Conservation (phyloP, 2,113 vertebrate genomes). For the Todiramphus chloris region DNA sequence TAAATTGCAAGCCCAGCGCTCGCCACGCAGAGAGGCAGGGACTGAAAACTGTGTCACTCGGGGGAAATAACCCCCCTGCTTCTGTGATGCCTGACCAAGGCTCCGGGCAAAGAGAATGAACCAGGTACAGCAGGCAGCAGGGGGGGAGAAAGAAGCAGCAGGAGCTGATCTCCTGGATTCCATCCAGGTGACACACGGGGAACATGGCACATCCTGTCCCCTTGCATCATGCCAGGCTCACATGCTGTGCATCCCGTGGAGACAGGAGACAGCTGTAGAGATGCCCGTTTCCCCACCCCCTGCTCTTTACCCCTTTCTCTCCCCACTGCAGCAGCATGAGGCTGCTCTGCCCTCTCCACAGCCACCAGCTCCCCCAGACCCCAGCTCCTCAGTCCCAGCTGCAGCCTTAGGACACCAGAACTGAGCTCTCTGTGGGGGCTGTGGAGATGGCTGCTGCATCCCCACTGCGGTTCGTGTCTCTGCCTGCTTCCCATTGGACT, state of each 20-base stretch:
- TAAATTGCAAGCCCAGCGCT: background rate
- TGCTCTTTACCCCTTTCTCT: background rate
- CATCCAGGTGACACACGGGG: background rate
- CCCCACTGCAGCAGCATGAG: background rate
- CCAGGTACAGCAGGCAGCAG: rapidly evolving
- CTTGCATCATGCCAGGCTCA: rapidly evolving
- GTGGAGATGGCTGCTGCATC: background rate
- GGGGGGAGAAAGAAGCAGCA: background rate
- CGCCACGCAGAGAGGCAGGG: background rate
- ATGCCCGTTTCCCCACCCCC: background rate
- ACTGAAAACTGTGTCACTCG: background rate
- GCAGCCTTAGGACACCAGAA: background rate
- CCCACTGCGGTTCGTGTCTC: rapidly evolving
- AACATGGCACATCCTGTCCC: rapidly evolving
- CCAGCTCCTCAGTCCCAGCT: background rate
- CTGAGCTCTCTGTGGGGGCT: background rate
- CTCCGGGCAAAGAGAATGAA: background rate
- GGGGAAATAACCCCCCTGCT: background rate
- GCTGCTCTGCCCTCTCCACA: background rate
- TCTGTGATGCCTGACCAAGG: background rate
- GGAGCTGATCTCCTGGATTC: background rate
- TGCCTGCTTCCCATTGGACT: background rate
- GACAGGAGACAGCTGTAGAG: background rate
- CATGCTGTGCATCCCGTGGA: rapidly evolving
- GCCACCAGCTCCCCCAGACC: background rate